Evolutionary conservation across 2,113 vertebrate genomes (phyloP).

Genomic region (Taxidea taxus): DNA sequence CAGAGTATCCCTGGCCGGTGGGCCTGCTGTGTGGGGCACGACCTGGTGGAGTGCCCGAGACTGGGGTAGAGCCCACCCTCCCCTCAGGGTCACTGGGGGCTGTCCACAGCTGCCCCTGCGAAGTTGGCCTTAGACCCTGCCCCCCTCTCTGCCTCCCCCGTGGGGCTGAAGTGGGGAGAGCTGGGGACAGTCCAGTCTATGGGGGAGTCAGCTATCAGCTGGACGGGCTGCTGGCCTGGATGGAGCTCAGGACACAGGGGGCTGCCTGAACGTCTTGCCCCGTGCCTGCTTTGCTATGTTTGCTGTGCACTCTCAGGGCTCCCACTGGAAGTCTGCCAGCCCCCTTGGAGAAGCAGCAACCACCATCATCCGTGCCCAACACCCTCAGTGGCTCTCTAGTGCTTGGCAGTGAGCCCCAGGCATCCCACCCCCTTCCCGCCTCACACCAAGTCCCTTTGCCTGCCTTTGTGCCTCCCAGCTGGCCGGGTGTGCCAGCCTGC

Average conservation of each 20-base stretch:
- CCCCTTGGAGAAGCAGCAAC: background rate
- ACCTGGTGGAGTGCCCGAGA: conserved; percentile 74
- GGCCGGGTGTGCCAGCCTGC: background rate
- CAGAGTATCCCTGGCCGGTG: conserved; percentile 74
- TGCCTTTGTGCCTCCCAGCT: background rate
- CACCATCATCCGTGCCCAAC: background rate
- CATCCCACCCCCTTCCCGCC: background rate
- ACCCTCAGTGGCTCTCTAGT: background rate
- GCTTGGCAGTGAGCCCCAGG: background rate
- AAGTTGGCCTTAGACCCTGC: background rate
- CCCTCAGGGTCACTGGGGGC: background rate
- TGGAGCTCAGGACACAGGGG: background rate
- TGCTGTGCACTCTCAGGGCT: background rate
- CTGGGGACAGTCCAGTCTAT: background rate
- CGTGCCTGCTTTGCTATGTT: background rate
- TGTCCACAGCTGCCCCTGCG: background rate
- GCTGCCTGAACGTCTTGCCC: no score
- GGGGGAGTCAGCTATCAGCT: background rate
- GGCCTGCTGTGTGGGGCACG: conserved; percentile 77
- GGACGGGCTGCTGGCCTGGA: background rate
- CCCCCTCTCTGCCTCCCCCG: no score
- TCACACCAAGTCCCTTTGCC: background rate
- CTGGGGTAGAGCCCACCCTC: conserved; percentile 71
- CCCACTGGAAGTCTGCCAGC: accelerated
- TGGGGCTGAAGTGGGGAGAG: background rate